Evolutionary conservation across 2,797 vertebrate genomes (phyloP), one percentile per base, ranked within the genome.

Genomic region (Chelmon rostratus): DNA sequence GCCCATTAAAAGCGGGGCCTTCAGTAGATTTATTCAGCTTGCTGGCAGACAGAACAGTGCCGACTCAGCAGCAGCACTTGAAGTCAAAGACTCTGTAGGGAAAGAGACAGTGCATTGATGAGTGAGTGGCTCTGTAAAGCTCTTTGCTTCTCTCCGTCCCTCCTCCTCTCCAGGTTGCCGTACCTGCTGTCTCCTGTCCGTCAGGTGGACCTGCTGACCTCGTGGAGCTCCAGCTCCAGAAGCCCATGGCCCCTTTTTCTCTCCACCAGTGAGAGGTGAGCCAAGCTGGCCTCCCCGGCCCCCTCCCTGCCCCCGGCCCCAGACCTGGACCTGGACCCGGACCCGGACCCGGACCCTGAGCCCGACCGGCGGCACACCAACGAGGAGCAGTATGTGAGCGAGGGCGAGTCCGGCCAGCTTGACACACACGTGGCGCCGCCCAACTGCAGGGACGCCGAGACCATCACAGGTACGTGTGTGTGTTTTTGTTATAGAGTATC

Each of bases 241-340:
- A 79, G 87, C 93, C 85, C 90, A 98, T 98, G 97, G 97, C 96
- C 96, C 50, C 91, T 88, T 92, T 93, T 86, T 93, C 91, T 81
- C 81, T 79, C 79, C 92, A 81, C 80, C 91, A 79, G 91, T 97
- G 96, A 98, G 88, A 97, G 96, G 96, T 94, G 97, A 92, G 97
- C 96, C 97, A 99, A 98, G 96, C 98, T 99, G 98, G 98, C 97
- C 95, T 91, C 97, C 96, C 95, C 95, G 94, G 97, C 92, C 94
- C 92, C 92, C 92, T 95, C 95, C 92, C 93, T 92, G 87, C 82
- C 94, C 91, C 93, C 92, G 90, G 93, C 76, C 93, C 95, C 95
- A n/a, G n/a, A n/a, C n/a, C n/a, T n/a, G 85, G 90, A 88, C 92
- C 49, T 94, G 87, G 90, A 91, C 89, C 54, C 93, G 2, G 96